Evolutionary conservation across 2,888 invertebrate species (phyloP).

Genomic region (Serrognathus titanus): DNA sequence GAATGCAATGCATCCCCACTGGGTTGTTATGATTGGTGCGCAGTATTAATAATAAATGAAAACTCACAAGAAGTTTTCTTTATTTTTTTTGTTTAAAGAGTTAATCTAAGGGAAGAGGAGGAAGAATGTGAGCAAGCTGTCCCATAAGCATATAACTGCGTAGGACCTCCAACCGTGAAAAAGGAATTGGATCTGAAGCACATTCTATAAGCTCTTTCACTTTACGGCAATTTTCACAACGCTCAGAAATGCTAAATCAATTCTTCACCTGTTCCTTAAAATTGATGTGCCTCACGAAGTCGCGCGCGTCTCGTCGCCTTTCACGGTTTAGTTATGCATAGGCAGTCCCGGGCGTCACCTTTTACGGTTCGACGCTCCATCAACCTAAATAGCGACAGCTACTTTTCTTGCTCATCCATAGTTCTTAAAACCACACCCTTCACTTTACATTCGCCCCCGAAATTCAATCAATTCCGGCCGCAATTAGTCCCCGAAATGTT

Average conservation of each 20-base stretch:
- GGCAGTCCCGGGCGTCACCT: conserved; percentile 25
- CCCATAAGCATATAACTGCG: no score
- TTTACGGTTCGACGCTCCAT: conserved; percentile 30
- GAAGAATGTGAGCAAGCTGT: no score
- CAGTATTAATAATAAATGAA: no score
- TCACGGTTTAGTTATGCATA: conserved; percentile 24
- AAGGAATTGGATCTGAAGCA: conserved; percentile 10
- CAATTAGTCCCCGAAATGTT: no score
- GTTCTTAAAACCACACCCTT: neutral
- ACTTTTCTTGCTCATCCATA: conserved; percentile 27
- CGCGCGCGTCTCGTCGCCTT: conserved; percentile 18
- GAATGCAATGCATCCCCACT: no score
- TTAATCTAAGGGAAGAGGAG: no score
- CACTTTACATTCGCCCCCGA: no score
- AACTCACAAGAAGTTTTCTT: no score
- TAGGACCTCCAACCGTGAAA: neutral
- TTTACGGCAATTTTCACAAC: conserved; percentile 19
- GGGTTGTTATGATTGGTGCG: no score
- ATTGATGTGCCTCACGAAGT: conserved; percentile 26
- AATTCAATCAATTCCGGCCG: no score
- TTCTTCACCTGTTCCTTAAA: conserved; percentile 31
- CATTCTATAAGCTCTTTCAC: conserved; percentile 19
- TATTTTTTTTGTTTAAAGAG: no score
- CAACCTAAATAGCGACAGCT: conserved; percentile 40
- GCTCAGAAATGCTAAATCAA: conserved; percentile 29